Conservation (phyloP, 2,888 invertebrate genomes). For the Meandrusa payeni region DNA sequence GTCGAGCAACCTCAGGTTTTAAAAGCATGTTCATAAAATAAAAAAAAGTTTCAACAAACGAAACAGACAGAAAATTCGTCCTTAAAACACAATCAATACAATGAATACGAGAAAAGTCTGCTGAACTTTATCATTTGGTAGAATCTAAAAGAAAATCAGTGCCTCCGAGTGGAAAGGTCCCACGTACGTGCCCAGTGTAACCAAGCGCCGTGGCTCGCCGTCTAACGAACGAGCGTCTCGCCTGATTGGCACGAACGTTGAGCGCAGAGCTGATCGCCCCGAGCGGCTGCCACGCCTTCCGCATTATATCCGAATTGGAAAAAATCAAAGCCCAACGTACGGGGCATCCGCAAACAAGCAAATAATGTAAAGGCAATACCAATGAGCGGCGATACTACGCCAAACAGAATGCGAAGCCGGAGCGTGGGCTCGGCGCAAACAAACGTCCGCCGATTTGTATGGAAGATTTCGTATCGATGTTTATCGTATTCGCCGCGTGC, state of each 20-base stretch:
- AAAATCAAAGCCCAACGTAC: constrained; percentile 77
- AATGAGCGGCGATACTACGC: constrained; percentile 73
- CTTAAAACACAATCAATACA: constrained; percentile 10
- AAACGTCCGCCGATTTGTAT: constrained; percentile 75
- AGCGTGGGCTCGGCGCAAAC: constrained; percentile 71
- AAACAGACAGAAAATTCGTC: not conserved
- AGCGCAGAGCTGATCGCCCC: constrained; percentile 53
- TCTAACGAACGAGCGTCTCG: constrained; percentile 57
- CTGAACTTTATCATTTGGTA: constrained; percentile 59
- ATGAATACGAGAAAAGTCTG: constrained; percentile 38
- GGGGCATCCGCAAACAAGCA: constrained; percentile 75
- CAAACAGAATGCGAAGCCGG: constrained; percentile 67
- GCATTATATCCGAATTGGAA: constrained; percentile 76
- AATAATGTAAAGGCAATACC: constrained; percentile 78
- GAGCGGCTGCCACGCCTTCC: constrained; percentile 61
- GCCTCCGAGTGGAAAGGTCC: constrained; percentile 72
- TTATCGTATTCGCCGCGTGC: constrained; percentile 70
- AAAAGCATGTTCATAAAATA: too few relatives aligned
- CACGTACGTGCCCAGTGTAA: constrained; percentile 72
- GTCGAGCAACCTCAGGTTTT: too few relatives aligned
- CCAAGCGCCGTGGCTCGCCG: constrained; percentile 60
- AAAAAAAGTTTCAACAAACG: too few relatives aligned
- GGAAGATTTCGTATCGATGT: constrained; percentile 73
- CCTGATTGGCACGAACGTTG: constrained; percentile 62
- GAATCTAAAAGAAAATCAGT: constrained; percentile 70